These are phyloP conservation scores for Lasioglossum marginatum DNA, from an alignment of 2,888 invertebrate species.

Conservation along the genomic window DNA sequence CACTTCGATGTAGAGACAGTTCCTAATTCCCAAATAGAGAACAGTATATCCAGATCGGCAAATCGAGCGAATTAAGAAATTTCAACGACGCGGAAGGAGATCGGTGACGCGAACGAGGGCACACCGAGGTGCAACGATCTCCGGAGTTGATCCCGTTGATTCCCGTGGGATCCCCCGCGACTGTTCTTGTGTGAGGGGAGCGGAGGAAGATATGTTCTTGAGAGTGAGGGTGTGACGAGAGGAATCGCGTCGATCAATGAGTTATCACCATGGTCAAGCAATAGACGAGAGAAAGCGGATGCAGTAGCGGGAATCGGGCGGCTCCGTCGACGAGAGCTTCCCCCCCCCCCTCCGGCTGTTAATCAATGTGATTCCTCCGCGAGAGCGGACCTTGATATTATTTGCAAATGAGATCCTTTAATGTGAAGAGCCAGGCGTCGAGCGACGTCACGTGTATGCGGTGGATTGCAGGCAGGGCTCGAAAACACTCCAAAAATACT, in stretches of 20 bases:
- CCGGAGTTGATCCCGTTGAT: neutral
- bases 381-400: neutral
- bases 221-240: neutral
- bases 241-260: slow-evolving; percentile 9
- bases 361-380: slow-evolving; percentile 12
- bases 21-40: neutral
- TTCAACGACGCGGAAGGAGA: neutral
- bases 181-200: neutral
- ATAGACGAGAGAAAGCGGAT: slow-evolving; percentile 40
- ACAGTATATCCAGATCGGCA: neutral
- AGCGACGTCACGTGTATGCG: neutral
- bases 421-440: neutral
- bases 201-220: neutral
- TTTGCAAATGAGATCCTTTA: neutral
- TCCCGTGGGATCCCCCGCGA: neutral
- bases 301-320: slow-evolving; percentile 9
- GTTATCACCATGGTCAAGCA: slow-evolving; percentile 24
- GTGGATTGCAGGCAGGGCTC: neutral
- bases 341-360: neutral
- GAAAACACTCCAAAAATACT: neutral
- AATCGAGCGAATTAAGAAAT: neutral
- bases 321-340: neutral
- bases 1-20: neutral
- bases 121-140: slow-evolving; percentile 1
- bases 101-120: neutral